These are phyloP conservation scores for Chrysotoxum bicinctum DNA, from an alignment of 2,888 invertebrate species.

Conservation along the genomic window DNA sequence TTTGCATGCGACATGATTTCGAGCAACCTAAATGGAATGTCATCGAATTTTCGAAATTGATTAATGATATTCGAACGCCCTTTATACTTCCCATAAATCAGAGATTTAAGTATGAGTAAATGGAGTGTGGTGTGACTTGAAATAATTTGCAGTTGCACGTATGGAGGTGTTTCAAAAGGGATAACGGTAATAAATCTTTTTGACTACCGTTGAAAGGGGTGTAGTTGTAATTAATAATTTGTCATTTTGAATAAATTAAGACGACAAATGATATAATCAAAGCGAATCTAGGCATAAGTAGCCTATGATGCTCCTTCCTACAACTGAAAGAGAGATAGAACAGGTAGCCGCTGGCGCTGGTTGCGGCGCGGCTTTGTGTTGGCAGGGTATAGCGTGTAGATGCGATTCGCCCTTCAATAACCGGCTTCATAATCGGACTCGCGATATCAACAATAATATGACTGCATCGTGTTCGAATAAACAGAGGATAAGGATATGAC, in stretches of 20 bases:
- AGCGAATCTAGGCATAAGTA: neutral
- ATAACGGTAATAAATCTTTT: slow-evolving; percentile 43
- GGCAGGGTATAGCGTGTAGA: neutral
- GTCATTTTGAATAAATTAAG: slow-evolving; percentile 60
- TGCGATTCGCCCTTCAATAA: neutral
- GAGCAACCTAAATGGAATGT: slow-evolving; percentile 50
- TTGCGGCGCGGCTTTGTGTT: neutral
- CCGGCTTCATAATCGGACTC: neutral
- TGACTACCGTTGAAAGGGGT: neutral
- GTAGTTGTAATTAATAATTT: slow-evolving; percentile 43
- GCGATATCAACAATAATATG: neutral
- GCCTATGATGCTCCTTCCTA: neutral
- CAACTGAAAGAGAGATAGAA: neutral
- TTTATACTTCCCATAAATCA: slow-evolving; percentile 40
- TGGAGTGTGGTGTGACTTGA: slow-evolving; percentile 1
- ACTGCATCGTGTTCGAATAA: slow-evolving; percentile 29
- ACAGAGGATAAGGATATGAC: slow-evolving; percentile 43
- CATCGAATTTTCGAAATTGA: slow-evolving; percentile 51
- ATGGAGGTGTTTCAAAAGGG: slow-evolving; percentile 6
- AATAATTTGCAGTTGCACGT: slow-evolving; percentile 1
- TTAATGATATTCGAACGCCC: slow-evolving; percentile 30
- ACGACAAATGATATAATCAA: slow-evolving; percentile 51
- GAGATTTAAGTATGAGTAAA: slow-evolving; percentile 2
- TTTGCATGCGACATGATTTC: slow-evolving; percentile 48
- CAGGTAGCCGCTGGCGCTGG: neutral